Percentiles rank a stretch among this genome's conserved stretches.
phyloP scores from a whole-genome alignment of 2,888 invertebrate genomes.

The Axea sp. region DNA sequence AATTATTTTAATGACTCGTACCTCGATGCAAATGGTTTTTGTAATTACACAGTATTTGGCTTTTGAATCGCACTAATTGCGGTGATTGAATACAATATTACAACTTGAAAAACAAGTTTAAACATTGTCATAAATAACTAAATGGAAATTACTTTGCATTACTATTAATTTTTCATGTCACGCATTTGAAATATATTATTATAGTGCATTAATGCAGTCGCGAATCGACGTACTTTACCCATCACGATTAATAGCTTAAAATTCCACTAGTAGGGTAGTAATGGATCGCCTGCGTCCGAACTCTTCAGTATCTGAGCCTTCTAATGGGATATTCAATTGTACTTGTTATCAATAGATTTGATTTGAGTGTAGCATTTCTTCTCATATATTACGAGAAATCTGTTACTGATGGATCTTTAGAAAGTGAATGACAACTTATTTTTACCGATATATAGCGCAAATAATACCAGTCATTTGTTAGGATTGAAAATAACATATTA shows the following conservation, averaged over 20 bases:
- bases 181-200: slow-evolving; percentile 46
- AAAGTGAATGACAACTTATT: slow-evolving; percentile 57
- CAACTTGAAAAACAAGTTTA: too few relatives aligned
- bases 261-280: slow-evolving; percentile 71
- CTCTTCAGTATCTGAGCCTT: slow-evolving; percentile 70
- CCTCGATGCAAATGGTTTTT: too few relatives aligned
- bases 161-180: slow-evolving; percentile 62
- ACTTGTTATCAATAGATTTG: slow-evolving; percentile 65
- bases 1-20: too few relatives aligned
- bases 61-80: too few relatives aligned
- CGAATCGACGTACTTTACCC: slow-evolving; percentile 55
- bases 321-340: slow-evolving; percentile 76
- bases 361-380: slow-evolving; percentile 51
- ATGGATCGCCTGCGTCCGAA: slow-evolving; percentile 77
- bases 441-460: slow-evolving; percentile 19
- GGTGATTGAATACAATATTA: too few relatives aligned
- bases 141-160: too few relatives aligned
- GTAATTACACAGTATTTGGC: too few relatives aligned
- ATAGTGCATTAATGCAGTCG: slow-evolving; percentile 58
- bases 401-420: slow-evolving; percentile 51
- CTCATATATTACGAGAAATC: slow-evolving; percentile 42
- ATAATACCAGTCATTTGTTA: slow-evolving; percentile 28
- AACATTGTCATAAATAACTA: too few relatives aligned
- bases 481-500: slow-evolving; percentile 20
- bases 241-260: slow-evolving; percentile 75